phyloP scores from a whole-genome alignment of 2,113 vertebrate species.

The Carassius auratus region DNA sequence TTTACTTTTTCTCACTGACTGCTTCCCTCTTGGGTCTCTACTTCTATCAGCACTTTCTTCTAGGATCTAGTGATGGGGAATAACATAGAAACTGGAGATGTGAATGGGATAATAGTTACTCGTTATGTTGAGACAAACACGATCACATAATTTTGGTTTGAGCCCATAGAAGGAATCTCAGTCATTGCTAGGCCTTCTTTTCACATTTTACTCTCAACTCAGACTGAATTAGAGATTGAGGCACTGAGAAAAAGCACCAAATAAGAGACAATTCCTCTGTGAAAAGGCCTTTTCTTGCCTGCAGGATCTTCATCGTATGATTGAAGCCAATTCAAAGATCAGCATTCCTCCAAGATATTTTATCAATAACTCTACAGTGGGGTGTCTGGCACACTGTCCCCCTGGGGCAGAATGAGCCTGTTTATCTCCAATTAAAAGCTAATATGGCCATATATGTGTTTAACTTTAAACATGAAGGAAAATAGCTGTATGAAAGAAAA shows the following conservation, averaged over 20 bases:
- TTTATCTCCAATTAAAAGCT: conserved; percentile 5
- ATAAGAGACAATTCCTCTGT: conserved; percentile 21
- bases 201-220: neutral
- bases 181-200: neutral
- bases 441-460: conserved; percentile 5
- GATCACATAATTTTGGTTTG: neutral
- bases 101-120: conserved; percentile 61
- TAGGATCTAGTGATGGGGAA: conserved; percentile 65
- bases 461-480: conserved; percentile 1
- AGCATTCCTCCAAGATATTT: conserved; percentile 23
- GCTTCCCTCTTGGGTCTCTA: conserved; percentile 37
- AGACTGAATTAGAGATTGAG: conserved; percentile 1
- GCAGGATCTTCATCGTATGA: conserved; percentile 27
- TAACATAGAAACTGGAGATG: conserved; percentile 64
- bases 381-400: neutral
- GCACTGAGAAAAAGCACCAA: neutral
- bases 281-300: conserved; percentile 16
- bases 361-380: conserved; percentile 23
- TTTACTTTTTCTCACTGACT: no score
- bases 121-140: conserved; percentile 52
- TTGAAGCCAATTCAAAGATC: conserved; percentile 39
- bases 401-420: conserved; percentile 11
- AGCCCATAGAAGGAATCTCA: neutral
- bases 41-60: conserved; percentile 34
- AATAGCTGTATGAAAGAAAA: neutral